phyloP scores from a whole-genome alignment of 2,888 invertebrate species.

The Rosalia funebris region DNA sequence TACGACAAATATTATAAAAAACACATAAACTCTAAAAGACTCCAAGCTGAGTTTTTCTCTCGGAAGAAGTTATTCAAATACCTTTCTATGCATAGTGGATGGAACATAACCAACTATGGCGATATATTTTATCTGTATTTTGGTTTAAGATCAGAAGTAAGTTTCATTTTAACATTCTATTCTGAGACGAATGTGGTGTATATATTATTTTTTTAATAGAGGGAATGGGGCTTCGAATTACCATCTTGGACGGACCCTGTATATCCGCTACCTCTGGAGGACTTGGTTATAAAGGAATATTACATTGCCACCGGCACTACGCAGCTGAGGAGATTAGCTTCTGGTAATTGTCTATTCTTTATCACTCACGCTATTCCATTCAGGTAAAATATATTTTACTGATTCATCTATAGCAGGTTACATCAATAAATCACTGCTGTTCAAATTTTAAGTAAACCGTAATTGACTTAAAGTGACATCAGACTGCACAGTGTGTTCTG shows the following conservation, averaged over 20 bases:
- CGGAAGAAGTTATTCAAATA: slow-evolving; percentile 65
- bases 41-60: slow-evolving; percentile 62
- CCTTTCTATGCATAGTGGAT: slow-evolving; percentile 66
- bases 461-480: not conserved
- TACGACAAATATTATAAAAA: slow-evolving; percentile 43
- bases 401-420: no score
- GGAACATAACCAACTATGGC: slow-evolving; percentile 65
- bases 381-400: not conserved
- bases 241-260: slow-evolving; percentile 62
- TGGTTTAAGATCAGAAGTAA: slow-evolving; percentile 56
- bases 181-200: no score
- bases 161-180: slow-evolving; percentile 48
- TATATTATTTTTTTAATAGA: no score
- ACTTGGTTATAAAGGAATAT: slow-evolving; percentile 51
- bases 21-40: slow-evolving; percentile 49
- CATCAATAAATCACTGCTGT: no score
- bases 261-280: slow-evolving; percentile 55
- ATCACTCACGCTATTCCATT: not conserved
- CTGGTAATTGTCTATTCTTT: slow-evolving; percentile 31
- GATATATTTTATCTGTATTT: slow-evolving; percentile 71
- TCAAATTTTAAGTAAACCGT: no score
- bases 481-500: no score
- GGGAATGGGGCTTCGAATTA: slow-evolving; percentile 59
- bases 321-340: slow-evolving; percentile 46
- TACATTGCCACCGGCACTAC: slow-evolving; percentile 51